Base-by-base conservation (phyloP, 2,888 invertebrate species). In the Hirtodrosophila trivittata region DNA sequence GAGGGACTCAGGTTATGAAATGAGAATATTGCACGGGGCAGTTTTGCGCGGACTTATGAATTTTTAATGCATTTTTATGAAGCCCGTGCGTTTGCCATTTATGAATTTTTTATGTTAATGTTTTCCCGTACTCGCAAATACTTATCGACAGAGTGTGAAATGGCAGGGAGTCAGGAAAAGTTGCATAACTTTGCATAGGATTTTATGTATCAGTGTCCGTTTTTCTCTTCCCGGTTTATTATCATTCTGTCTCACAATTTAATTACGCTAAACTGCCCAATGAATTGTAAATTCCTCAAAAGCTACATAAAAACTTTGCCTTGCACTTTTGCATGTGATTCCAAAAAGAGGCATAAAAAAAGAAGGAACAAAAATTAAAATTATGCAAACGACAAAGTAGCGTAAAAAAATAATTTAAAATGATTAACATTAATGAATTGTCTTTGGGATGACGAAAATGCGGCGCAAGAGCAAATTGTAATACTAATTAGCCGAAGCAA, bases 361-460 rank as follows among this genome's bases (percentile, higher is more conserved):
- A 39, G 10, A 5, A 56, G 5, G 4, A 30, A 30, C 18, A 28
- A 33, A 33, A 46, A 47, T 28, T 13, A 38, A 58, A 66, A 69
- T 76, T 75, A 75, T 77, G 80, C 87, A 74, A 60, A 46, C 62
- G 45, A 9, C 51, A 56, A 62, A 69, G 64, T 54, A 59, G 67
- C 69, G 73, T 30, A 56, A 62, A 68, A 35, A 64, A 75, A 62
- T 75, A 69, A 66, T 70, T 72, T 74, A 70, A 86, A 85, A 77
- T 87, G 82, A 84, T 85, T 86, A 76, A 67, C 85, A 85, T 87
- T 85, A 86, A 87, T 85, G 82, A 77, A 78, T 78, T 83, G 83
- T 71, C 69, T 75, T 62, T 60, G 54, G 78, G 56, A 63, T 64
- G 77, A 73, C 41, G 75, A 75, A 71, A 65, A 59, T 54, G 52